These are phyloP conservation scores for Alosa sapidissima DNA, from an alignment of 2,797 vertebrate species.

Conservation along the genomic window DNA sequence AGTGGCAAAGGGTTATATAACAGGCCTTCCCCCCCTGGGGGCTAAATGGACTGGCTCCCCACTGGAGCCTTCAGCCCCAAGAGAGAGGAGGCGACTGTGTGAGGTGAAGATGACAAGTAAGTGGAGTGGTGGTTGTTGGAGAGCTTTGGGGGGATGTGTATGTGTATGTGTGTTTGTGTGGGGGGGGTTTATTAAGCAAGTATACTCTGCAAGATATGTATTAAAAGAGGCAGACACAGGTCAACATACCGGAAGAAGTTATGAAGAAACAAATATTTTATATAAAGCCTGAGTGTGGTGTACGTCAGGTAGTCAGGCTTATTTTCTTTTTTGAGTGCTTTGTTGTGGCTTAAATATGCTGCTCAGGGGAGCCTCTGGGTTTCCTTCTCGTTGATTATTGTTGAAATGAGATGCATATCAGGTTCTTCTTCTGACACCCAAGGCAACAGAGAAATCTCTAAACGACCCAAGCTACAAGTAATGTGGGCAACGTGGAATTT, in stretches of 20 bases:
- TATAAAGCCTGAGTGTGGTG: not conserved
- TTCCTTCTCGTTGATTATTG: slow-evolving; percentile 1
- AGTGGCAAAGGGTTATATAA: not conserved
- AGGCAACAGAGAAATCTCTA: slow-evolving; percentile 4
- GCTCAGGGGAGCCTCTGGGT: not conserved
- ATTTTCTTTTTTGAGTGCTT: not conserved
- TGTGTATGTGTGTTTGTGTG: not conserved
- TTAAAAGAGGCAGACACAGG: too few relatives aligned
- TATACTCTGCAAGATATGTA: too few relatives aligned
- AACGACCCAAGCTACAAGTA: not conserved
- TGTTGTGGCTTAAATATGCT: not conserved
- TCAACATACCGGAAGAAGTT: not conserved
- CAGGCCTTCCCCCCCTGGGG: not conserved
- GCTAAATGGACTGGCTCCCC: not conserved
- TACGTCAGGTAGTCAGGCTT: not conserved
- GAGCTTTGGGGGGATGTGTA: not conserved
- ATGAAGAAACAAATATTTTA: not conserved
- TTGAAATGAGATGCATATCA: not conserved
- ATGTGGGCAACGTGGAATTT: not conserved
- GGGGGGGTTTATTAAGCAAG: not conserved
- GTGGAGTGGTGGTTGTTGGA: not conserved
- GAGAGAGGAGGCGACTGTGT: not conserved
- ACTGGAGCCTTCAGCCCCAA: not conserved
- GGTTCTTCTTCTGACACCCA: not conserved
- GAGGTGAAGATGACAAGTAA: not conserved